Evolutionary conservation across 2,888 invertebrate species (phyloP), one percentile per base, ranked within the genome.

Genomic region (Loripinus fragilis): DNA sequence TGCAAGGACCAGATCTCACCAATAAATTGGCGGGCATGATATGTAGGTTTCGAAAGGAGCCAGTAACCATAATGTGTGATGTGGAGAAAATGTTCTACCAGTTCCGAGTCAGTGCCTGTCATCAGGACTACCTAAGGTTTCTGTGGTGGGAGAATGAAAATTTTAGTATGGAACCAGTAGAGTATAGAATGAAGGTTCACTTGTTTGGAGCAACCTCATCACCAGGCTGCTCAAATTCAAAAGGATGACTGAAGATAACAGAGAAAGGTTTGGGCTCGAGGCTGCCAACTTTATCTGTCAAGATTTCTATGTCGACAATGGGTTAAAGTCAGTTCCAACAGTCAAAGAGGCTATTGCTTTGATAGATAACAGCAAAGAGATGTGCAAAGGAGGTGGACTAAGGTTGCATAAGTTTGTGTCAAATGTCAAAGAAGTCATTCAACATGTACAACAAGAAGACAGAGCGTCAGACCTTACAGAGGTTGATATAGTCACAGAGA

Each of bases 191-290:
- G n/a, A n/a, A n/a, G n/a, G n/a, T n/a, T n/a, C n/a, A n/a, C n/a
- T n/a, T n/a, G n/a, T n/a, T n/a, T n/a, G n/a, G n/a, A n/a, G n/a
- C n/a, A n/a, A n/a, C n/a, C n/a, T n/a, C n/a, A n/a, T n/a, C n/a
- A n/a, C n/a, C n/a, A n/a, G n/a, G n/a, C n/a, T n/a, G n/a, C 85
- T 71, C 41, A 81, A 71, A 2, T 52, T 86, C 0, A 85, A 82
- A 65, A 52, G 75, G 7, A 17, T 76, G 30, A 79, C 85, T 0
- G 60, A 35, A 55, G 55, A 38, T 35, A 30, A 76, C 20, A 65
- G 73, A 52, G 28, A 60, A 2, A 35, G 74, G 20, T 52, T 45
- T 65, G 64, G 28, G 28, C 65, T 60, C 7, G 71, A 75, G n/a
- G 79, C 79, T 15, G 33, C 84, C 20, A 33, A 45, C 12, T 82